A percentile compares a stretch with the other conserved stretches of the same genome.
Evolutionary conservation across 2,113 vertebrate species (phyloP).

Genomic region (Sturnira hondurensis): DNA sequence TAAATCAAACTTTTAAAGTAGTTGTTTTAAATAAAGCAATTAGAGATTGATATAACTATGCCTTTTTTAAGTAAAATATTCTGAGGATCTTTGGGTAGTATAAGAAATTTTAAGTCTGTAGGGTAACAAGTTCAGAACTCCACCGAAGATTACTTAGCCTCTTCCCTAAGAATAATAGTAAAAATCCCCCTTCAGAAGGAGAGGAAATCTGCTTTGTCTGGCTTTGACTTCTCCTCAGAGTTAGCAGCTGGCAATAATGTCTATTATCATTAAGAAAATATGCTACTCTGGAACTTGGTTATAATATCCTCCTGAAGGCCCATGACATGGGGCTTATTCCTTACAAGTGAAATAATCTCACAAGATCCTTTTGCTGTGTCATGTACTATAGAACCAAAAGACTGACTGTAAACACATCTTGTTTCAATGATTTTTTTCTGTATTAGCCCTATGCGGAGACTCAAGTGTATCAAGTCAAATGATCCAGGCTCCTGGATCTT

Average conservation of each 20-base stretch:
- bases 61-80: constrained; percentile 50
- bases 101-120: constrained; percentile 38
- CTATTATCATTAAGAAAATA: constrained; percentile 24
- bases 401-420: background rate
- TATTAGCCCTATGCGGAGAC: background rate
- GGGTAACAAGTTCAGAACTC: constrained; percentile 62
- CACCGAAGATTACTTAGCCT: constrained; percentile 51
- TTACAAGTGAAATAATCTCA: background rate
- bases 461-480: background rate
- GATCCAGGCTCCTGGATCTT: background rate
- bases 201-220: constrained; percentile 44
- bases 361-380: constrained; percentile 1
- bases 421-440: background rate
- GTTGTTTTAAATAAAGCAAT: constrained; percentile 47
- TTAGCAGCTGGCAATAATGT: background rate
- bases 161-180: constrained; percentile 48
- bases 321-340: background rate
- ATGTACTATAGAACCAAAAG: constrained; percentile 14
- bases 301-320: background rate
- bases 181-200: background rate
- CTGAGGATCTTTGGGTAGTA: constrained; percentile 22
- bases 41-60: constrained; percentile 10
- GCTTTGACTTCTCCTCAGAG: background rate
- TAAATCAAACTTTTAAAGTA: constrained; percentile 55
- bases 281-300: background rate